These are phyloP conservation scores for Conger conger DNA, from an alignment of 2,113 vertebrate genomes.

Conservation along the genomic window DNA sequence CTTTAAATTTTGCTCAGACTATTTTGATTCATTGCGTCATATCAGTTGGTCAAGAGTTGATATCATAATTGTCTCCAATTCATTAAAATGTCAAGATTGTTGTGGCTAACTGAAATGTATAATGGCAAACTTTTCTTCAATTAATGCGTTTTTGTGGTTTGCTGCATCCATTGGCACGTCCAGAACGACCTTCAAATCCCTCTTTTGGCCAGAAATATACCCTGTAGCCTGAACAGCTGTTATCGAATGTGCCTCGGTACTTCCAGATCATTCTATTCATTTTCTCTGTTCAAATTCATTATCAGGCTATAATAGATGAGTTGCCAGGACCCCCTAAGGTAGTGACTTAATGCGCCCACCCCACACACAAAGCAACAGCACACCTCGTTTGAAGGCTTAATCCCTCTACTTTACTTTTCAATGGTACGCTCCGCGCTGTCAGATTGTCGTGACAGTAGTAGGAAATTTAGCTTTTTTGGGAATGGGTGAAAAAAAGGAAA, in stretches of 20 bases:
- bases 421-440: background rate
- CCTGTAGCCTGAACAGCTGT: background rate
- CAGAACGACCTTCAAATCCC: background rate
- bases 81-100: background rate
- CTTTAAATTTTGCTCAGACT: too few relatives aligned
- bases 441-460: too few relatives aligned
- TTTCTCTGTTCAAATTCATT: too few relatives aligned
- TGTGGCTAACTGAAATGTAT: background rate
- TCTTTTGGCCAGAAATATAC: background rate
- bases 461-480: too few relatives aligned
- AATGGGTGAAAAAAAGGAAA: too few relatives aligned
- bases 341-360: background rate
- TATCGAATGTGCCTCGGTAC: background rate
- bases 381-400: background rate
- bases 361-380: background rate
- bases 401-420: background rate
- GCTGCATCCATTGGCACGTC: background rate
- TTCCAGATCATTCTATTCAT: background rate
- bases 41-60: background rate
- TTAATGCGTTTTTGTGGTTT: background rate
- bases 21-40: background rate
- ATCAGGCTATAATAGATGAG: background rate
- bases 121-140: background rate
- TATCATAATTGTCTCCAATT: background rate
- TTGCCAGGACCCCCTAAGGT: background rate